Evolutionary conservation across 2,113 vertebrate genomes (phyloP), one percentile per base, ranked within the genome.

Genomic region (Lepidothrix coronata): DNA sequence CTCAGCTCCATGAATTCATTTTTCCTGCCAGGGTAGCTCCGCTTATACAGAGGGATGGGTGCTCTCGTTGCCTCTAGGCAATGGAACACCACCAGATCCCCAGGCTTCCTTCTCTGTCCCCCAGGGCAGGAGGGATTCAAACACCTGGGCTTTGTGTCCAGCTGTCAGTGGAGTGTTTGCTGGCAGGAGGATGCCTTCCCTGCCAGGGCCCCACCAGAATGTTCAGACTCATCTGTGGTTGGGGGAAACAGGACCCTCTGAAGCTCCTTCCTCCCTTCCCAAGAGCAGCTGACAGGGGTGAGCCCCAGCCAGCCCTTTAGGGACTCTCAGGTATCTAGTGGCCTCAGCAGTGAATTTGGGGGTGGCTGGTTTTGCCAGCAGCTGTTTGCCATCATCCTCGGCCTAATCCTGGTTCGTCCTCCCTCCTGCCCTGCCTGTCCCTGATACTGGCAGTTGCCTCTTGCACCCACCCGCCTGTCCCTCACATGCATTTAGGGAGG

Each of bases 21-120:
- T 78, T 82, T 65, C 2, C 0, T 15, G 3, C 3, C 21, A 8
- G 16, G 21, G 3, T 24, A 77, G 8, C 28, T 14, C 9, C 24
- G 48, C 16, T 27, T 59, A 7, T 10, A 14, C 6, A 8, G 5
- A 19, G 49, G 16, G 7, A 16, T 11, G 4, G 5, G 12, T 28
- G 7, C 2, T 0, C 14, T 49, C 7, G 7, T 77, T 88, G 81
- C 24, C 24, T 93, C n/a, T 39, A 73, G 31, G 41, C 0, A 2
- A 18, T 20, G 19, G 21, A 72, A 11, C 18, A 54, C 13, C 12
- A 8, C 10, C 33, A 57, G 70, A 76, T 81, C 7, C 16, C 0
- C 0, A 14, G 24, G 39, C 37, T 80, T 91, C n/a, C 13, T 13
- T 80, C 30, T 84, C 30, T 8, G 5, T 55, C 11, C 20, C 28